phyloP scores from a whole-genome alignment of 2,113 vertebrate genomes.

The Sakesphorus luctuosus region DNA sequence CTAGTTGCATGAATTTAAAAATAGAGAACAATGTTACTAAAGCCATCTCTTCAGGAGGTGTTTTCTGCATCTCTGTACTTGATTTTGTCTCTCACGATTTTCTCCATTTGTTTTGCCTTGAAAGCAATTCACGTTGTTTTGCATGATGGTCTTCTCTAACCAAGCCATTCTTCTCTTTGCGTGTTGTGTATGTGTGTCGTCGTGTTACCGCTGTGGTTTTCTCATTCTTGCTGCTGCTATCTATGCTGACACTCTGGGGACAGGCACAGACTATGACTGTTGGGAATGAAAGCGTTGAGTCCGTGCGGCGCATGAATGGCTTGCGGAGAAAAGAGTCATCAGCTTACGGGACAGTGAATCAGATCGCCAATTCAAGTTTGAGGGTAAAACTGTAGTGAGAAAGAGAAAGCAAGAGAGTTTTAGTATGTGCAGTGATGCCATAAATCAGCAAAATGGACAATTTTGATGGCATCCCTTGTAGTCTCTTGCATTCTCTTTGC shows the following conservation, averaged over 20 bases:
- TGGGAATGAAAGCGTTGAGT: conserved; percentile 68
- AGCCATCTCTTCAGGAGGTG: not conserved
- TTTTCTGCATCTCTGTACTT: not conserved
- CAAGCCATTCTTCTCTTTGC: conserved; percentile 62
- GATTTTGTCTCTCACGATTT: not conserved
- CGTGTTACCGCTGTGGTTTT: conserved; percentile 10
- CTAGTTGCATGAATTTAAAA: not conserved
- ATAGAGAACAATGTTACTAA: not conserved
- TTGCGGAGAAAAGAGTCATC: conserved; percentile 70
- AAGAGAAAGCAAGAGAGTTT: conserved; percentile 51
- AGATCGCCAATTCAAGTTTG: conserved; percentile 72
- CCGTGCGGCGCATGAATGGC: conserved; percentile 68
- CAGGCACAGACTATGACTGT: conserved; percentile 67
- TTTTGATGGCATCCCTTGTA: conserved; percentile 47
- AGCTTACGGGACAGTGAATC: conserved; percentile 72
- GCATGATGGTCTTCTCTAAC: conserved; percentile 51
- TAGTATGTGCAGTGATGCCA: not conserved
- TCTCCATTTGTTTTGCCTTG: conserved; percentile 27
- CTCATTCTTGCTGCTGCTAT: conserved; percentile 64
- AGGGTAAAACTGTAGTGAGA: conserved; percentile 69
- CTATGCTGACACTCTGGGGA: conserved; percentile 71
- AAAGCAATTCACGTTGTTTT: not conserved
- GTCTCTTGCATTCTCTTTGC: conserved; percentile 51
- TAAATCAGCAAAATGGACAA: conserved; percentile 18
- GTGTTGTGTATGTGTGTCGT: conserved; percentile 20